Base-by-base conservation (phyloP, 1,140 invertebrate species). In the Telenomus remus region DNA sequence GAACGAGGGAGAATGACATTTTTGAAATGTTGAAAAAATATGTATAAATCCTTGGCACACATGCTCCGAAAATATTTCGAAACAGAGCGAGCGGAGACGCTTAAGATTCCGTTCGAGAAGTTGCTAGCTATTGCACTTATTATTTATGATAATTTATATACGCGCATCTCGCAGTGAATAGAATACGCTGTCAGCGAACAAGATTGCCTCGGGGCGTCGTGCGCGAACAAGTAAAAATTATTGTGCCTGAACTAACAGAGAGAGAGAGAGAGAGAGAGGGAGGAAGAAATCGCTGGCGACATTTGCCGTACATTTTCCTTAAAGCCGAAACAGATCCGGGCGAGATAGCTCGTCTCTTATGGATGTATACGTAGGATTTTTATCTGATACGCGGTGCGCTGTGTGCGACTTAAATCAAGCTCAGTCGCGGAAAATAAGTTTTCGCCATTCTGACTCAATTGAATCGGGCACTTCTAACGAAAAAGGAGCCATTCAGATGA, bases 401-500 rank as follows among this genome's bases (percentile, higher is more conserved):
- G 48, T 15, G 48, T 27, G 15, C 33, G 59, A 47, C 68, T 72
- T 72, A 27, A 27, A 27, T 27, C 59, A 64, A 72, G 51, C 53
- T 63, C 16, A 48, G 37, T 39, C 3, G 34, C 34, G n/a, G 37
- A 44, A 44, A 72, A 65, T 72, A 72, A 72, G 60, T 71, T 72
- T n/a, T 60, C 60, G 14, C 19, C 10, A 63, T 51, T 71, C 46
- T 57, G 51, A 27, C 19, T 27, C 53, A 42, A 72, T 63, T 64
- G 46, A 64, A 72, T 72, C 61, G 61, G 60, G 54, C 53, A 35
- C 48, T 44, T 7, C 6, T 7, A 39, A 53, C 46, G 46, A 56
- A 59, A 69, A 75, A 64, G 53, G 44, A 34, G 12, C 64, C 48
- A 79, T 82, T 78, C 65, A 59, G 71, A 68, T 77, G 55, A 65